Percentiles rank a stretch among this genome's conserved stretches.
Evolutionary conservation across 1,140 invertebrate genomes (phyloP).

Genomic region (Aporrectodea caliginosa): DNA sequence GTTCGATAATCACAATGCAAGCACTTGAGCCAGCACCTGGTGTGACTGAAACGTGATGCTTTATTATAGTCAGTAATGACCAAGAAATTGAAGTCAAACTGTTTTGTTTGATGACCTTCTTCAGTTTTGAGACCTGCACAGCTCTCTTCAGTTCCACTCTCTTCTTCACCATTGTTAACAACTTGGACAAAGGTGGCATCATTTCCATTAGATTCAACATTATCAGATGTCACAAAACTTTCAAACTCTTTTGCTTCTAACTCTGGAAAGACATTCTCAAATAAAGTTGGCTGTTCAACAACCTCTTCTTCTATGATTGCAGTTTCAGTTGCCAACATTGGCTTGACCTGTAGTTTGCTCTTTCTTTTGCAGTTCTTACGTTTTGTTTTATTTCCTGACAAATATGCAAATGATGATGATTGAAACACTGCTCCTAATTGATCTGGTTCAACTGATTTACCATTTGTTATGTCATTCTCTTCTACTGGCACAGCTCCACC

Average conservation of each 20-base stretch:
- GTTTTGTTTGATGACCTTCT: background rate
- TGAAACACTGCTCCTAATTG: no score
- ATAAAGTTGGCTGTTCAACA: background rate
- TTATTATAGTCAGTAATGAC: conserved; percentile 34
- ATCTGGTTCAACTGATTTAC: background rate
- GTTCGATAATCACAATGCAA: conserved; percentile 43
- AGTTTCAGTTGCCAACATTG: background rate
- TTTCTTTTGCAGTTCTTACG: background rate
- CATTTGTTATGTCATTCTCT: background rate
- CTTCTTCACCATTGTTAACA: background rate
- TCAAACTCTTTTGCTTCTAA: background rate
- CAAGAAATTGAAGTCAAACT: conserved; percentile 43
- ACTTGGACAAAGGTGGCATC: background rate
- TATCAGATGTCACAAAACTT: background rate
- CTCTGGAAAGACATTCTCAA: background rate
- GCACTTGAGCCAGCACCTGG: conserved; percentile 40
- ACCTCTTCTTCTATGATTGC: no score
- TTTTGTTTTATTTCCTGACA: background rate
- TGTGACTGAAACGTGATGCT: conserved; percentile 35
- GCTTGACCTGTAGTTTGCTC: background rate
- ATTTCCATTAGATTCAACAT: background rate
- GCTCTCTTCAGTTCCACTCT: background rate
- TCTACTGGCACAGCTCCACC: background rate
- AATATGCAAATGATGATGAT: background rate
- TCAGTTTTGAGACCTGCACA: background rate